Base-by-base conservation (phyloP, 1,140 invertebrate species). In the Zaprionus nigranus region DNA sequence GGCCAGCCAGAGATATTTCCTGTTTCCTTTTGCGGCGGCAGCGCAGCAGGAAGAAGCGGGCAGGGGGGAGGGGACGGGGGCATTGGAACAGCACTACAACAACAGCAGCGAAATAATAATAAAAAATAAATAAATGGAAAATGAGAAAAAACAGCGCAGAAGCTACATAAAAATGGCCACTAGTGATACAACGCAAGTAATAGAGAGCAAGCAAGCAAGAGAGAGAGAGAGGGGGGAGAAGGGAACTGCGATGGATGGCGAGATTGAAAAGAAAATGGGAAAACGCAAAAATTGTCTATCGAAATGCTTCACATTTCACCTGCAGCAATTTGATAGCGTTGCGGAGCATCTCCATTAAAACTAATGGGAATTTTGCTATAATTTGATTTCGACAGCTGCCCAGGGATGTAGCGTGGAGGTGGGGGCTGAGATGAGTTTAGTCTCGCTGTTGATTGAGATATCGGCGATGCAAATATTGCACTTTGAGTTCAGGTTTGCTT, bases 111-210 rank as follows among this genome's bases (percentile, higher is more conserved):
- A 77, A 66, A 82, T 86, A 82, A 88, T 90, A 90, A 90, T 90
- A 90, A 90, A 90, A 90, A 88, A 84, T 90, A 90, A 90, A 90
- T 90, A 90, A 90, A 88, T 90, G 81, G 85, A 88, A 85, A 90
- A 84, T 88, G 85, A 78, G 81, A 83, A 83, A 87, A 79, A 72
- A 62, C 49, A 54, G 46, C 54, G 38, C 17, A 63, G 75, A 65
- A 63, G 69, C 78, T 64, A 84, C 74, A 84, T 85, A 78, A 85
- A 84, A 85, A 78, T 85, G 79, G 77, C 66, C 78, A 85, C 46
- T 71, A 15, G 40, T 62, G 34, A 58, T 59, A 68, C 40, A 34
- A 30, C 12, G 46, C 46, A 57, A 46, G 46, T 51, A 51, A 51
- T 51, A 13, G 11, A 20, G 2, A 40, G 40, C 17, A 54, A 3